phyloP scores from a whole-genome alignment of 2,888 invertebrate species.

The Meiosimyza platycephala region DNA sequence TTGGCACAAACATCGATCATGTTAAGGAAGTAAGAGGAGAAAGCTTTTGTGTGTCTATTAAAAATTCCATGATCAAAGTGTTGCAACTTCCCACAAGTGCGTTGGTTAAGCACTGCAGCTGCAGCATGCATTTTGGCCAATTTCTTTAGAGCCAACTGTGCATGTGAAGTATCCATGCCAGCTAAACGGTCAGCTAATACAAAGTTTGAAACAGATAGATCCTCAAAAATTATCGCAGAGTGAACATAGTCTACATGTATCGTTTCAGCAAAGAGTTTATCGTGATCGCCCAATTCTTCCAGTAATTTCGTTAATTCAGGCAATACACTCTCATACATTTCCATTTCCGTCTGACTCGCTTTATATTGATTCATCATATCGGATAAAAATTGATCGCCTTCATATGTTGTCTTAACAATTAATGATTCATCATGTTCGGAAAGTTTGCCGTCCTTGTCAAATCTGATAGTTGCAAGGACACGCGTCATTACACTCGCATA shows the following conservation, averaged over 20 bases:
- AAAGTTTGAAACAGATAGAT: slow-evolving; percentile 50
- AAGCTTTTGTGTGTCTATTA: slow-evolving; percentile 56
- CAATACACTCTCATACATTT: slow-evolving; percentile 57
- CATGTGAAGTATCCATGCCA: slow-evolving; percentile 65
- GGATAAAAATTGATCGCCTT: slow-evolving; percentile 51
- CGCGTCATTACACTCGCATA: slow-evolving; percentile 58
- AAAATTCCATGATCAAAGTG: slow-evolving; percentile 60
- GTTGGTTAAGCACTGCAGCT: slow-evolving; percentile 66
- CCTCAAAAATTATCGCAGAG: slow-evolving; percentile 57
- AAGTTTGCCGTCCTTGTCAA: slow-evolving; percentile 35
- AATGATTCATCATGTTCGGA: slow-evolving; percentile 47
- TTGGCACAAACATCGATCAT: slow-evolving; percentile 53
- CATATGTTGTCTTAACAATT: slow-evolving; percentile 56
- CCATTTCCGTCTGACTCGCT: slow-evolving; percentile 56
- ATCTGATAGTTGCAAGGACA: slow-evolving; percentile 29
- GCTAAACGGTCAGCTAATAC: slow-evolving; percentile 53
- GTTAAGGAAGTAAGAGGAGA: slow-evolving; percentile 54
- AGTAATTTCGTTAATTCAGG: slow-evolving; percentile 53
- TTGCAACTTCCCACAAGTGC: slow-evolving; percentile 50
- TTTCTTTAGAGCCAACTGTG: slow-evolving; percentile 61
- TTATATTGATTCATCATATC: slow-evolving; percentile 51
- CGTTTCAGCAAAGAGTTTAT: slow-evolving; percentile 55
- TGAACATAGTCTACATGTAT: slow-evolving; percentile 55
- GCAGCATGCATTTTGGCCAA: slow-evolving; percentile 69
- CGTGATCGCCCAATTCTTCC: slow-evolving; percentile 43